Base-by-base conservation (phyloP, 2,797 vertebrate species). In the Onychomys leucogaster region DNA sequence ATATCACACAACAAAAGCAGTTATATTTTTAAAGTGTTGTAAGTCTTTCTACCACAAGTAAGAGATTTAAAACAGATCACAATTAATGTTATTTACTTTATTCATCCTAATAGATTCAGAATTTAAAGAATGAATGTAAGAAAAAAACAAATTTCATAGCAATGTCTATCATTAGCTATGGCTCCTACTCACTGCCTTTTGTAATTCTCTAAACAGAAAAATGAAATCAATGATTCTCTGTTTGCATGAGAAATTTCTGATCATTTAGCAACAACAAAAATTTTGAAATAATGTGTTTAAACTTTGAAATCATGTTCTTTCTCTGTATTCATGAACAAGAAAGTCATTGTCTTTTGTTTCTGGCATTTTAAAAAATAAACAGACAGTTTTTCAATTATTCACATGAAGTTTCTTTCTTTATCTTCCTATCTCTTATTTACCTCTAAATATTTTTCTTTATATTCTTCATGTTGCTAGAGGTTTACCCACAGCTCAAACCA, bases 21-120 rank as follows among this genome's bases (percentile, higher is more conserved):
- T 75, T 95, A 2, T 85, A 6, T 92, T 37, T 55, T 78, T 52
- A 34, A 89, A 57, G 0, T 25, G 9, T 80, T 57, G 94, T 95
- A 61, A 89, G n/a, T 85, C 73, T 94, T 97, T 89, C 67, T 94
- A 90, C 59, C 86, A 91, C 95, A 94, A 97, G 93, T 84, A 29
- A 96, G 49, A 71, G 4, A 83, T 95, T 94, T 94, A 83, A 89
- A 96, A 96, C 3, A 91, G 23, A 73, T 10, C 52, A 17, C 63
- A 13, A 63, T 96, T 88, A 71, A 95, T 94, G 97, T 71, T 95
- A 61, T 95, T 90, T 92, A 69, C 86, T 96, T 97, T 90, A 87
- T 83, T 14, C 10, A 80, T 52, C 11, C 16, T 78, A 89, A 75
- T 32, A 61, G 5, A 67, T 83, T 25, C 13, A 91, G n/a, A 81